Evolutionary conservation across 2,888 invertebrate species (phyloP).

Genomic region (Automeris io): DNA sequence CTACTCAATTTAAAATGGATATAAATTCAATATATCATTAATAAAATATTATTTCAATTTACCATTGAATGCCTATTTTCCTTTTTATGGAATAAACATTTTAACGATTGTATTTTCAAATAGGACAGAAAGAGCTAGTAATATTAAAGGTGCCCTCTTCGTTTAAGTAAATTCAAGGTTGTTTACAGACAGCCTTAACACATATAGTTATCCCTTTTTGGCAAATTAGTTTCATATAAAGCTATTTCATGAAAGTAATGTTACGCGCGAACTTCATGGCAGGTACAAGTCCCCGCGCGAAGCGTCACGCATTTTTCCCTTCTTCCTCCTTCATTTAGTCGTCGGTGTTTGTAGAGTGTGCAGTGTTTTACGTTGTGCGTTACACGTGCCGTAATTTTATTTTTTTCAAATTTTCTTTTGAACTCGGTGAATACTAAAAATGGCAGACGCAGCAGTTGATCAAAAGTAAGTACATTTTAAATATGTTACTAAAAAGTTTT

Average conservation of each 20-base stretch:
- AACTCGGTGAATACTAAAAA: conserved; percentile 58
- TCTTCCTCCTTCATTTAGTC: conserved; percentile 69
- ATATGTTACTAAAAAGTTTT: conserved; percentile 24
- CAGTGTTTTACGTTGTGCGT: conserved; percentile 57
- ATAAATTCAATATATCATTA: no score
- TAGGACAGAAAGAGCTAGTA: conserved; percentile 49
- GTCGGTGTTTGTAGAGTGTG: conserved; percentile 70
- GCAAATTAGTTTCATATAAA: conserved; percentile 14
- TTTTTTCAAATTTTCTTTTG: conserved; percentile 31
- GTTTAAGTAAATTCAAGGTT: conserved; percentile 56
- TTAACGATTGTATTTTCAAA: conserved; percentile 53
- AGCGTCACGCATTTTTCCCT: conserved; percentile 58
- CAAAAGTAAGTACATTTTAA: conserved; percentile 78
- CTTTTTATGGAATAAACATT: conserved; percentile 24
- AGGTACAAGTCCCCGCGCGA: conserved; percentile 47
- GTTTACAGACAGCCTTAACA: conserved; percentile 27
- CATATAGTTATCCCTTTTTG: conserved; percentile 37
- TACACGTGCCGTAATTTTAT: conserved; percentile 58
- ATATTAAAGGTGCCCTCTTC: conserved; percentile 43
- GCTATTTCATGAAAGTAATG: conserved; percentile 37
- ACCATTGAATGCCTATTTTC: conserved; percentile 12
- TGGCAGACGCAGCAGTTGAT: conserved; percentile 83
- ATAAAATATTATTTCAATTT: neutral
- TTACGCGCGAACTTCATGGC: conserved; percentile 45
- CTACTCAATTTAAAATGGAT: no score